Percentiles rank a stretch among this genome's conserved stretches.
Conservation (phyloP, 2,113 vertebrate species). For the Dicentrarchus labrax region DNA sequence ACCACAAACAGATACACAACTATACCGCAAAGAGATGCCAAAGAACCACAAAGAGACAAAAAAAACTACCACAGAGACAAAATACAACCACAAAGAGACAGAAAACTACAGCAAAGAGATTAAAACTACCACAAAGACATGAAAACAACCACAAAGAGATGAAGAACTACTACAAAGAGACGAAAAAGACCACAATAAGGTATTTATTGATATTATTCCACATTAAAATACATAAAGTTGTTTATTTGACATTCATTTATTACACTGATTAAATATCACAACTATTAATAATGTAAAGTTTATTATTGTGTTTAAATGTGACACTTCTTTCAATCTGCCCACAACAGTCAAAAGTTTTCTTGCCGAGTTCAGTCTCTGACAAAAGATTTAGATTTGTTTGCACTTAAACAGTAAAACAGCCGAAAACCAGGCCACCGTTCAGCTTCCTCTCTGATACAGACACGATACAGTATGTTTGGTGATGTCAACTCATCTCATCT, state of each 20-base stretch:
- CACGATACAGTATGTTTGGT: slow-evolving; percentile 54
- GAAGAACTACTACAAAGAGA: neutral
- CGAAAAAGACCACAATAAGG: neutral
- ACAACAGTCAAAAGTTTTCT: too few species aligned
- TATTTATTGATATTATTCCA: neutral
- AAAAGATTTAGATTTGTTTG: slow-evolving; percentile 19
- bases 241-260: neutral
- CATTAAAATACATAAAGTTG: neutral
- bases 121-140: too few species aligned
- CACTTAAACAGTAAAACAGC: slow-evolving; percentile 38
- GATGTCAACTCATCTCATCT: slow-evolving; percentile 52
- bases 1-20: neutral
- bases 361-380: neutral
- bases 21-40: neutral
- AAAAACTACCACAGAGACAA: neutral
- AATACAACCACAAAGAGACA: neutral
- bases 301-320: too few species aligned
- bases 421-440: slow-evolving; percentile 43
- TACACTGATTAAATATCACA: neutral
- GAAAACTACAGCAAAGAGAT: too few species aligned
- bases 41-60: neutral
- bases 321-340: too few species aligned
- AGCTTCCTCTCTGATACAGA: slow-evolving; percentile 47
- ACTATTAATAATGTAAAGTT: neutral
- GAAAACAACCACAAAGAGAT: too few species aligned